phyloP scores from a whole-genome alignment of 2,113 vertebrate genomes.

The Takifugu flavidus region DNA sequence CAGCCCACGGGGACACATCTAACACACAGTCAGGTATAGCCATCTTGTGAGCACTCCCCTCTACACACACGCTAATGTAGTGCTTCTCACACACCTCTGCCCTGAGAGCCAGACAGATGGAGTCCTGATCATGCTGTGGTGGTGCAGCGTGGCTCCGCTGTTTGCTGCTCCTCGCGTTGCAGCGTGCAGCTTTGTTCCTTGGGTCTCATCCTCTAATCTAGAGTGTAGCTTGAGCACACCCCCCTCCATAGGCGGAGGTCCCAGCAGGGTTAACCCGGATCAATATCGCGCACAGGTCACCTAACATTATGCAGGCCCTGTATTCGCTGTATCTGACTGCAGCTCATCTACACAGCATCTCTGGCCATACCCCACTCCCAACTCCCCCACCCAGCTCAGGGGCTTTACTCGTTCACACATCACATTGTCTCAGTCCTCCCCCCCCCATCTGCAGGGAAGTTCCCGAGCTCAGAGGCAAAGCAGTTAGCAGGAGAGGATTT shows the following conservation, averaged over 20 bases:
- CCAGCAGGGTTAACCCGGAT: conserved; percentile 54
- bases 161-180: conserved; percentile 38
- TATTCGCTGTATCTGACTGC: conserved; percentile 12
- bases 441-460: conserved; percentile 38
- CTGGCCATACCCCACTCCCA: conserved; percentile 17
- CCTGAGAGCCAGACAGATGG: conserved; percentile 44
- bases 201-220: conserved; percentile 73
- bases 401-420: conserved; percentile 39
- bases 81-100: conserved; percentile 42
- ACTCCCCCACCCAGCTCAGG: conserved; percentile 30
- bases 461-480: conserved; percentile 5
- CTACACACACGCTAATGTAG: conserved; percentile 15
- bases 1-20: conserved; percentile 26
- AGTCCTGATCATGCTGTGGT: conserved; percentile 51
- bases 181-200: conserved; percentile 39
- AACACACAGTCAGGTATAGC: conserved; percentile 22
- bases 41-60: conserved; percentile 9
- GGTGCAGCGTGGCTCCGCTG: conserved; percentile 28
- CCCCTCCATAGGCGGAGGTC: conserved; percentile 49
- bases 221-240: conserved; percentile 46
- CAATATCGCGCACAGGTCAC: conserved; percentile 47
- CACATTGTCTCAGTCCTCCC: conserved; percentile 12
- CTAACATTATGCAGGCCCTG: conserved; percentile 45
- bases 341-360: conserved; percentile 16
- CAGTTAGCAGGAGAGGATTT: conserved; percentile 34